These are phyloP conservation scores for Lepus oiostolus DNA, from an alignment of 2,797 vertebrate genomes.

Conservation along the genomic window DNA sequence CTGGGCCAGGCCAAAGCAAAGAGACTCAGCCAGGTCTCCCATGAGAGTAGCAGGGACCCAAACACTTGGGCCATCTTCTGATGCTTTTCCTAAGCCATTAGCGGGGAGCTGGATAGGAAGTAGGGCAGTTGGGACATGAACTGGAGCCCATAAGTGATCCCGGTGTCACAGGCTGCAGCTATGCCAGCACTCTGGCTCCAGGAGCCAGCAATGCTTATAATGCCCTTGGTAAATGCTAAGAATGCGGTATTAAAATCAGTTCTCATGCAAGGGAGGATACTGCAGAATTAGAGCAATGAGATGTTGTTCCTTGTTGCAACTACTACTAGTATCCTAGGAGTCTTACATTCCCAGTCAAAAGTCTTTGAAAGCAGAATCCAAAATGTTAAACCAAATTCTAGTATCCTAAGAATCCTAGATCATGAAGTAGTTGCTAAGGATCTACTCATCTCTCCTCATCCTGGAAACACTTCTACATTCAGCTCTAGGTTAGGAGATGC, in stretches of 20 bases:
- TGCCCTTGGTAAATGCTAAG: not conserved
- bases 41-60: no score
- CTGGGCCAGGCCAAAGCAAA: no score
- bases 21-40: no score
- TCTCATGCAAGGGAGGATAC: not conserved
- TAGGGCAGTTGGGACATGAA: no score
- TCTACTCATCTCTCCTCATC: not conserved
- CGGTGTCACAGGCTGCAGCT: no score
- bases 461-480: not conserved
- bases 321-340: not conserved
- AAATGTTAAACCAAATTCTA: no score
- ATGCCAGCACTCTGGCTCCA: no score
- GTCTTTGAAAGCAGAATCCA: no score
- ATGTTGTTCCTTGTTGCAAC: not conserved
- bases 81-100: no score
- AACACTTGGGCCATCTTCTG: no score
- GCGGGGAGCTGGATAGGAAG: no score
- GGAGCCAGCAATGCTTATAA: not conserved
- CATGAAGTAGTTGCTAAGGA: not conserved
- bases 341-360: not conserved
- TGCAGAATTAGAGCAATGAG: not conserved
- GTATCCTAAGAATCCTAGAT: not conserved
- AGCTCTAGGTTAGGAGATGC: not conserved
- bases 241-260: not conserved
- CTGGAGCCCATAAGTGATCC: no score